Percentiles rank a stretch among this genome's conserved stretches.
phyloP scores from a whole-genome alignment of 2,113 vertebrate species.

The Petaurus breviceps region DNA sequence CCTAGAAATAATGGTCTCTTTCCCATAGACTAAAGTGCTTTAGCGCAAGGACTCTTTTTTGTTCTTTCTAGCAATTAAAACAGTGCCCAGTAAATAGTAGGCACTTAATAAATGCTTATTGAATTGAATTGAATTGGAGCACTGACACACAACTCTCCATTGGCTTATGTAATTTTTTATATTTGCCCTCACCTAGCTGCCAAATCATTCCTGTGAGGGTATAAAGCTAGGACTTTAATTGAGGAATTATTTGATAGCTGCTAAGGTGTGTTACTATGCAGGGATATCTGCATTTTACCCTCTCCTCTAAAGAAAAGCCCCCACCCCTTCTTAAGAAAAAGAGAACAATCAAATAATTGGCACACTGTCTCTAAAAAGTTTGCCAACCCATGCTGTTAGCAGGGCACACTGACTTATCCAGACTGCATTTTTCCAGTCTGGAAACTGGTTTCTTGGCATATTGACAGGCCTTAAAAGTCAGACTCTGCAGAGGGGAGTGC shows the following conservation, averaged over 20 bases:
- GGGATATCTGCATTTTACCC: not conserved
- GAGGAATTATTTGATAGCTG: not conserved
- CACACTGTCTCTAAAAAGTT: not conserved
- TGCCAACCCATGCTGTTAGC: not conserved
- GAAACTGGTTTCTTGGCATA: constrained; percentile 35
- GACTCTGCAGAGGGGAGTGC: constrained; percentile 14
- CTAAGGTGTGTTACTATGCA: not conserved
- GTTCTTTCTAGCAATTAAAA: not conserved
- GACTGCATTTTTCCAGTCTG: constrained; percentile 20
- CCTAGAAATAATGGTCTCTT: not conserved
- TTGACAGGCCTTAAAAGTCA: constrained; percentile 49
- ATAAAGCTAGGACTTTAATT: not conserved
- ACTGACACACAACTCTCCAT: not conserved
- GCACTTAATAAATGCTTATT: not conserved
- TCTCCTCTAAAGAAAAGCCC: not conserved
- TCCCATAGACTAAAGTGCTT: not conserved
- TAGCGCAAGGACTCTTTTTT: not conserved
- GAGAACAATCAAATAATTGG: not conserved
- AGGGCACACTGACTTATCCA: constrained; percentile 10
- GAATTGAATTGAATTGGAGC: not conserved
- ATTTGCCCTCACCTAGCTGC: not conserved
- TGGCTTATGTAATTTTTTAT: not conserved
- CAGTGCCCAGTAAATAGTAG: not conserved
- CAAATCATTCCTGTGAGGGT: not conserved
- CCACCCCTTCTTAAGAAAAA: not conserved